A percentile compares a stretch with the other conserved stretches of the same genome.
Evolutionary conservation across 2,113 vertebrate species (phyloP).

Genomic region (Myotis yumanensis): DNA sequence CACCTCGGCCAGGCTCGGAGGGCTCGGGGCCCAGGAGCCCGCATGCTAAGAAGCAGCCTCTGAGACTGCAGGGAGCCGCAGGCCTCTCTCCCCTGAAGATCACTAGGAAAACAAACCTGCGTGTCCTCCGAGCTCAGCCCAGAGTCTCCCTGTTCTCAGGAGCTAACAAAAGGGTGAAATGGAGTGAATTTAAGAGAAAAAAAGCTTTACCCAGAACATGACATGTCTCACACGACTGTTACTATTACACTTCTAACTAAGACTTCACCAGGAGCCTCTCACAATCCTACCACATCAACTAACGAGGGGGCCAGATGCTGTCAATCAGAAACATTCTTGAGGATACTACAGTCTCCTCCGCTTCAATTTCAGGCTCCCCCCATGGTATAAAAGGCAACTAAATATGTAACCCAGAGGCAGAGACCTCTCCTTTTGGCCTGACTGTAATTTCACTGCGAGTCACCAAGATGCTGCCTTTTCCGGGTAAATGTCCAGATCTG

Average conservation of each 20-base stretch:
- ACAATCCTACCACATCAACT: fast-evolving
- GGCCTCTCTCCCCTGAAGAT: neutral
- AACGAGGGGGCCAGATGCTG: neutral
- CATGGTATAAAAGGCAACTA: neutral
- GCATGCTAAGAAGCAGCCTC: neutral
- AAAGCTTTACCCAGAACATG: neutral
- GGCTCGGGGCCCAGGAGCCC: neutral
- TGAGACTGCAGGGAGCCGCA: too few species aligned
- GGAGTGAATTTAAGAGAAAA: neutral
- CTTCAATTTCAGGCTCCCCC: neutral
- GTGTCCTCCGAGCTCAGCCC: neutral
- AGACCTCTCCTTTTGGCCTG: neutral
- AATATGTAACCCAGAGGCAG: neutral
- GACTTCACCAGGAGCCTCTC: neutral
- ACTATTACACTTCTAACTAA: too few species aligned
- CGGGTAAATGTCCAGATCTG: conserved; percentile 39
- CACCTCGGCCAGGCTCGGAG: neutral
- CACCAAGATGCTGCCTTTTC: neutral
- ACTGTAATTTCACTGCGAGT: neutral
- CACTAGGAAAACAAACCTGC: neutral
- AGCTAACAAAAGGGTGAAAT: neutral
- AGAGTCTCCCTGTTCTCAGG: neutral
- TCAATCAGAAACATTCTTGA: neutral
- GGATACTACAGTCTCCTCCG: neutral
- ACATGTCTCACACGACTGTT: neutral